These are phyloP conservation scores for Petrocephalus microphthalmus DNA, from an alignment of 2,113 vertebrate genomes.

Conservation along the genomic window DNA sequence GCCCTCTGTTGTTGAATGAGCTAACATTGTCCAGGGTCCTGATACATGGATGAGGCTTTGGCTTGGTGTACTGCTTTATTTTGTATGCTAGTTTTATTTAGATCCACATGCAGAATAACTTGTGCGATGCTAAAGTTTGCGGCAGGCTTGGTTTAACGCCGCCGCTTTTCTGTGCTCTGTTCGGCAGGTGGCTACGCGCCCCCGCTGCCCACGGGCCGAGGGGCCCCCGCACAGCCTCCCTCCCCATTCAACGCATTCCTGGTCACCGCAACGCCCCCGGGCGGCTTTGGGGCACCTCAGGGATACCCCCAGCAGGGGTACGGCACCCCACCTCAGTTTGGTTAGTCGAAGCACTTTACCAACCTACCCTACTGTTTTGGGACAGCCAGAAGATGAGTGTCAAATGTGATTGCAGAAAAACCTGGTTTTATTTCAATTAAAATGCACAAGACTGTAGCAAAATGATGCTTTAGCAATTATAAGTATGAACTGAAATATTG, in stretches of 20 bases:
- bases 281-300: slow-evolving; percentile 87
- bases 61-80: not conserved
- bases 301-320: slow-evolving; percentile 90
- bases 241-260: slow-evolving; percentile 93
- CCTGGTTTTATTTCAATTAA: not conserved
- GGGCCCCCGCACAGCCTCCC: slow-evolving; percentile 82
- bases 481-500: not conserved
- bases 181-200: slow-evolving; percentile 81
- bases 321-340: slow-evolving; percentile 88
- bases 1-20: not conserved
- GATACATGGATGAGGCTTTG: not conserved
- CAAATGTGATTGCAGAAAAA: not conserved
- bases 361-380: not conserved
- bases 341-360: slow-evolving; percentile 61
- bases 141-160: not conserved
- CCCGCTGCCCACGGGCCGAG: slow-evolving; percentile 73
- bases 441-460: not conserved
- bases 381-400: not conserved
- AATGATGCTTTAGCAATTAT: not conserved
- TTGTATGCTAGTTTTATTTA: not conserved
- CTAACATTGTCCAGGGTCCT: not conserved
- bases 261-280: slow-evolving; percentile 78
- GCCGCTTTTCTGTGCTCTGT: not conserved
- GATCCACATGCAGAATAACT: not conserved
- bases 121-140: not conserved